Base-by-base conservation (phyloP, 2,113 vertebrate genomes). In the Pelusios castaneus region DNA sequence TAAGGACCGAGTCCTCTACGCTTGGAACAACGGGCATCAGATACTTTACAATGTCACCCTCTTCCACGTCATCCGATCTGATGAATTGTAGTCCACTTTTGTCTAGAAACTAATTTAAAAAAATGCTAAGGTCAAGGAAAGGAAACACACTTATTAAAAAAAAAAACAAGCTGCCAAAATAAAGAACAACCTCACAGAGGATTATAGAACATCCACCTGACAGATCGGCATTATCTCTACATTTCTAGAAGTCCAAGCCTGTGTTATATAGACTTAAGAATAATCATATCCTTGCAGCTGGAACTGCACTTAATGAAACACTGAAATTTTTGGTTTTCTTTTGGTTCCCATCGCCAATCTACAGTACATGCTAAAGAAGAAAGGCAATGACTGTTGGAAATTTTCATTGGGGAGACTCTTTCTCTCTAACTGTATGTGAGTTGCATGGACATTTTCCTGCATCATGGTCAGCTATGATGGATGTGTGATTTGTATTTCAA, bases 1-100 rank as follows among this genome's bases (percentile, higher is more conserved):
- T 76, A 99, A 98, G 91, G 99, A 99, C 97, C 98, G 99, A 2
- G 99, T 99, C 11, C 99, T 99, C 45, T 99, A 99, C 0, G 99
- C 99, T 81, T 99, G 99, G 99, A 99, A 99, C 98, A 99, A 99
- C 70, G 99, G 99, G 80, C 99, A 99, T 95, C 99, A 99, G 93
- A 98, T 99, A 78, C 99, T 99, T 16, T 99, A 99, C 97, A 99
- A 99, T 1, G 99, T 99, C 96, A 99, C 99, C 43, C 98, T 99
- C 95, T 99, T 99, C 98, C 99, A 99, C 8, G 99, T 99, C 82
- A 99, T 99, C 97, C 98, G 99, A 91, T 99, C 99, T 0, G 99
- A 99, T 0, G 99, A 99, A 97, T 98, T 99, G 98, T 99, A 99
- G 98, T 95, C 75, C 89, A 52, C 19, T 49, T 84, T 93, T 10